Percentiles rank a stretch among this genome's conserved stretches.
These are phyloP conservation scores for Caenorhabditis macrosperma DNA, from an alignment of 2,888 invertebrate genomes.

Conservation along the genomic window DNA sequence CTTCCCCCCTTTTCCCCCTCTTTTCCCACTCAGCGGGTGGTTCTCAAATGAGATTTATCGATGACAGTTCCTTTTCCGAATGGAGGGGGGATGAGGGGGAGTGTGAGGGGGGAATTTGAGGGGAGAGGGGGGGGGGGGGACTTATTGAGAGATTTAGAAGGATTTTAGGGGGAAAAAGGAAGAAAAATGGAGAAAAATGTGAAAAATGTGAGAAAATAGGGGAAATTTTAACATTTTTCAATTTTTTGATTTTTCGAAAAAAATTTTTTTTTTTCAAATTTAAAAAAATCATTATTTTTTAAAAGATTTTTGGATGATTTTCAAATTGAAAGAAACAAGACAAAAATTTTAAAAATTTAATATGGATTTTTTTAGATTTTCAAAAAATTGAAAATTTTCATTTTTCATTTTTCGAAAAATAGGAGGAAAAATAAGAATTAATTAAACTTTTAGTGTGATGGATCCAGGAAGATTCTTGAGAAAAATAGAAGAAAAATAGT, in stretches of 20 bases:
- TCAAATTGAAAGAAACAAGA: too few relatives aligned
- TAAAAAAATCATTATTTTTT: too few relatives aligned
- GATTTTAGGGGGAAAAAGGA: too few relatives aligned
- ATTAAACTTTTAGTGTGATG: too few relatives aligned
- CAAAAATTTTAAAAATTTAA: neutral
- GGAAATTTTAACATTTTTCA: neutral
- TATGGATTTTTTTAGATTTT: neutral
- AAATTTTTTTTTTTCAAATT: neutral
- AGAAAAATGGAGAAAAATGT: neutral
- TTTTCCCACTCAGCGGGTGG: constrained; percentile 34
- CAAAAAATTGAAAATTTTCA: neutral
- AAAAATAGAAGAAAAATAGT: neutral
- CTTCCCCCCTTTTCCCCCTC: constrained; percentile 8
- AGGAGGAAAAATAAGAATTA: too few relatives aligned
- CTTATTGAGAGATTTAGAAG: neutral
- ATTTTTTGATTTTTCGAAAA: neutral
- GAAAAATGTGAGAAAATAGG: neutral
- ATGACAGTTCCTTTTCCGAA: constrained; percentile 16
- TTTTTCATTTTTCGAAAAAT: too few relatives aligned
- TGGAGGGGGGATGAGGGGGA: neutral
- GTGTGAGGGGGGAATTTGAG: neutral
- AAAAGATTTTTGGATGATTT: too few relatives aligned
- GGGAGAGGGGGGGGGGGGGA: neutral
- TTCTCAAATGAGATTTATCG: constrained; percentile 37
- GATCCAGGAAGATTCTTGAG: neutral